Evolutionary conservation across 2,888 invertebrate species (phyloP), one percentile per base, ranked within the genome.

Genomic region (Tyria jacobaeae): DNA sequence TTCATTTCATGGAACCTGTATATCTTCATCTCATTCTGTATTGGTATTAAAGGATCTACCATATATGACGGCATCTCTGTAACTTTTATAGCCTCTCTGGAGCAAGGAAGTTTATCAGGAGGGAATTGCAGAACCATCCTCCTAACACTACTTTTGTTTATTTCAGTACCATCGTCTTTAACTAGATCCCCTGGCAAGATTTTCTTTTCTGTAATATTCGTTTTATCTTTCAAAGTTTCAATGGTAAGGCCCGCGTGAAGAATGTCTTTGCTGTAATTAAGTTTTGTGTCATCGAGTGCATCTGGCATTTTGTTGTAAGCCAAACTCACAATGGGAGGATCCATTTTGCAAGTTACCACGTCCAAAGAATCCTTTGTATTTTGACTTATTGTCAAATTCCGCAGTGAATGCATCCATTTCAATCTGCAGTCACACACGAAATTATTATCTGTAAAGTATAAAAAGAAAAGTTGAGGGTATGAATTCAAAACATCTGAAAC

Each of bases 341-440:
- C 96, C 88, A 96, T 93, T 85, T 95, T 95, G 87, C 97, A 97
- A 63, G 95, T 96, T 72, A 97, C 94, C 66, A 96, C 95, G 78
- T 97, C 96, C 57, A 97, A 91, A 37, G 96, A 95, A 74, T 95
- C 95, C 74, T 95, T 95, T 70, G 97, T 95, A 79, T 95, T 95
- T 75, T 94, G 94, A 85, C 96, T 97, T 86, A 95, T 95, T 71
- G 97, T 97, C 75, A 97, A 96, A 88, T 96, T 96, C 67, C 95
- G 95, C 66, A 97, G 91, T 51, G 94, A 94, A 89, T 96, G 96
- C 91, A 97, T 95, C 97, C 97, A 97, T 75, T 96, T 95, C 74
- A 97, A 92, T 73, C 96, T 96, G 88, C 97, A 97, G 94, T 97
- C 97, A 91, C 97, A 98, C 77, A 96, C 95, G 89, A 97, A 96